These are phyloP conservation scores for Dryas iulia DNA, from an alignment of 1,140 invertebrate species.

Conservation along the genomic window DNA sequence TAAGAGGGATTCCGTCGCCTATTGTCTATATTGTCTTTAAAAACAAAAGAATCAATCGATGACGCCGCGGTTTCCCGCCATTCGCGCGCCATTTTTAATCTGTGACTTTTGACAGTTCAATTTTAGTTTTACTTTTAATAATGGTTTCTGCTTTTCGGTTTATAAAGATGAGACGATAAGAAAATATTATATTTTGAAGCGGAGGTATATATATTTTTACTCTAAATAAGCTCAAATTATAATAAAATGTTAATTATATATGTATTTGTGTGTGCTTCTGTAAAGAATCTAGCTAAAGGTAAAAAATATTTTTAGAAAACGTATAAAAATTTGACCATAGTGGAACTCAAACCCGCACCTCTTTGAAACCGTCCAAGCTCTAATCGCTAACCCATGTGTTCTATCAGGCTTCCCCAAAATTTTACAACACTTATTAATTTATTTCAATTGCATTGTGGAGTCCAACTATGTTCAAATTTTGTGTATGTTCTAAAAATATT, in stretches of 20 bases:
- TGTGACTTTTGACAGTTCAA: slow-evolving; percentile 35
- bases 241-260: neutral
- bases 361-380: too few species aligned
- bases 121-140: slow-evolving; percentile 26
- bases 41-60: slow-evolving; percentile 64
- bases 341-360: too few species aligned
- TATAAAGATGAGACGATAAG: neutral
- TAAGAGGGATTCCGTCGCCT: slow-evolving; percentile 38
- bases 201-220: neutral
- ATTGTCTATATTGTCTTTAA: slow-evolving; percentile 46
- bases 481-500: too few species aligned
- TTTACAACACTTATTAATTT: too few species aligned
- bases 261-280: neutral
- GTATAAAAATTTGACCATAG: too few species aligned
- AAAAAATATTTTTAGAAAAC: too few species aligned
- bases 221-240: neutral
- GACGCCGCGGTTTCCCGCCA: slow-evolving; percentile 31
- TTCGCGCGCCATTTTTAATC: slow-evolving; percentile 40
- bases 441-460: too few species aligned
- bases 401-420: too few species aligned
- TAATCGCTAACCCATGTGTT: too few species aligned
- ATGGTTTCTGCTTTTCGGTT: neutral
- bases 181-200: neutral
- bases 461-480: too few species aligned
- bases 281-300: too few species aligned